Conservation (phyloP, 1,140 invertebrate genomes). For the Colletes latitarsis region DNA sequence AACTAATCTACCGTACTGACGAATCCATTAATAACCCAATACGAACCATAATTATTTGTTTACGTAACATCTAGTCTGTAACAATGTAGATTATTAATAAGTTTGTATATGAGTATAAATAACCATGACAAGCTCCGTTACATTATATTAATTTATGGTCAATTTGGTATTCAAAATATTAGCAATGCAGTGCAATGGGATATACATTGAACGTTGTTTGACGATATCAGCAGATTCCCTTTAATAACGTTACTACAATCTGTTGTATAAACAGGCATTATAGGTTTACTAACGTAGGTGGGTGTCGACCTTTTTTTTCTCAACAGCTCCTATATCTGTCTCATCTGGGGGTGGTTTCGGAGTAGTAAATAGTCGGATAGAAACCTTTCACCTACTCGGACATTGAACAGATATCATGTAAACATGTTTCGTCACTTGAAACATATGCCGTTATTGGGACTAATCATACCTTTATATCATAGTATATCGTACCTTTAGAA, state of each 20-base stretch:
- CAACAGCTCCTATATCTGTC: background rate
- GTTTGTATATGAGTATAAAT: too few relatives aligned
- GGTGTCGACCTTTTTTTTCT: slow-evolving; percentile 18
- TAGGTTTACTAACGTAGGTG: background rate
- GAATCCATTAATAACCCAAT: too few relatives aligned
- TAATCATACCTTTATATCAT: background rate
- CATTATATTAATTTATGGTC: too few relatives aligned
- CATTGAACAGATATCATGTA: background rate
- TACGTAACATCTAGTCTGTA: background rate
- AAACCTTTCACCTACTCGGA: slow-evolving; percentile 16
- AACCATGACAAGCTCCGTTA: too few relatives aligned
- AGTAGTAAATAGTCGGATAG: slow-evolving; percentile 5
- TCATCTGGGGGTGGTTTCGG: slow-evolving; percentile 7
- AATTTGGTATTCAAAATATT: too few relatives aligned
- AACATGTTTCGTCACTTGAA: background rate
- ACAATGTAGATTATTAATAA: too few relatives aligned
- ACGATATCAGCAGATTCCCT: background rate
- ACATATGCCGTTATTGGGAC: background rate
- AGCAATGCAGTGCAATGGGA: too few relatives aligned
- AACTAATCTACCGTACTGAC: too few relatives aligned
- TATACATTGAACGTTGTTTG: too few relatives aligned
- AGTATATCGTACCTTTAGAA: too few relatives aligned
- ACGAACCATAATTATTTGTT: too few relatives aligned
- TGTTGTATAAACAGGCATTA: slow-evolving; percentile 11
- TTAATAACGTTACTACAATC: background rate